Conservation (phyloP, 2,113 vertebrate genomes). For the Tachycineta bicolor region DNA sequence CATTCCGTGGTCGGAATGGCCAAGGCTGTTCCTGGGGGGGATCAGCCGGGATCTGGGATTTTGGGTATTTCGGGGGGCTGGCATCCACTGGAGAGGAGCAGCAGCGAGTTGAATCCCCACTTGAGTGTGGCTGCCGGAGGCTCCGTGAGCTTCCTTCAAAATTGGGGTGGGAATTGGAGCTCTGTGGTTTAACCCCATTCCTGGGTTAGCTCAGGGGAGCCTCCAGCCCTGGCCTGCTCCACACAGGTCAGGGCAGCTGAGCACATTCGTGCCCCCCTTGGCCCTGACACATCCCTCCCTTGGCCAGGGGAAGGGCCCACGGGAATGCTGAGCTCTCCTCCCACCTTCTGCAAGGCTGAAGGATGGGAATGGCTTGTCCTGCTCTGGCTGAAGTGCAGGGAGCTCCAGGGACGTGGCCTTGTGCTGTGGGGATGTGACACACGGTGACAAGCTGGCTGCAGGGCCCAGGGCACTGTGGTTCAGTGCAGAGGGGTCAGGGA, state of each 20-base stretch:
- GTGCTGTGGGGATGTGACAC: neutral
- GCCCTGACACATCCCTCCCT: neutral
- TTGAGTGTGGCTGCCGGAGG: neutral
- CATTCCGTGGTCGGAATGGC: neutral
- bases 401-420: neutral
- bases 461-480: neutral
- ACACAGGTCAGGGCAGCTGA: neutral
- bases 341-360: rapidly evolving
- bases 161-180: neutral
- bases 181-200: neutral
- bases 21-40: neutral
- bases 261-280: rapidly evolving
- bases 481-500: neutral
- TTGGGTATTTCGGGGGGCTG: neutral
- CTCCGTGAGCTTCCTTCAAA: neutral
- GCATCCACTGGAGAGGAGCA: neutral
- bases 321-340: neutral
- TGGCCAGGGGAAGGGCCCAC: rapidly evolving
- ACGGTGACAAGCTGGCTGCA: neutral
- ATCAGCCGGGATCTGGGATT: neutral
- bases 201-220: neutral
- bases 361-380: neutral
- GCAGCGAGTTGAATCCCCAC: neutral
- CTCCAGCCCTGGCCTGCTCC: neutral
- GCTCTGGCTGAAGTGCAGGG: neutral